Base-by-base conservation (phyloP, 2,113 vertebrate genomes). In the Taurulus bubalis region DNA sequence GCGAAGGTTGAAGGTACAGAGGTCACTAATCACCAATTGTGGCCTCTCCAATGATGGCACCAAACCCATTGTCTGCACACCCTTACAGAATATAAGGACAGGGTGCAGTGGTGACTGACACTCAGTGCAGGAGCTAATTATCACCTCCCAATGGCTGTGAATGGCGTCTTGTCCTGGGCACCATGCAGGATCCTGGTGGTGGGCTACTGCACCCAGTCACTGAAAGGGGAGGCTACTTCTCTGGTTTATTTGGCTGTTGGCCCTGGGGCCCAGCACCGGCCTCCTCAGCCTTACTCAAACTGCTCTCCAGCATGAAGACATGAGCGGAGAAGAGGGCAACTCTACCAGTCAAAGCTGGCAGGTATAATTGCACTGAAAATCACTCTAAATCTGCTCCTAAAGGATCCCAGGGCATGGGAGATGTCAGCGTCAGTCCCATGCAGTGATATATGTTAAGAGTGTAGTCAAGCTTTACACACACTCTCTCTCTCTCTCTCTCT, bases 281-380 rank as follows among this genome's bases (percentile, higher is more conserved):
- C 53, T 75, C 32, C 40, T 82, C 71, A 71, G 77, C 85, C 71
- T 69, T 62, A 80, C 64, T 70, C 80, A 71, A 86, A 51, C 85
- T 72, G 82, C 72, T 88, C 74, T 76, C 70, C 68, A 66, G 83
- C 88, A 93, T 93, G 86, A 94, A 94, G 92, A 94, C 90, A 90
- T 91, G 92, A 94, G 87, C 77, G 16, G 42, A 85, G 87, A 82
- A 79, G 77, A 92, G 87, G 92, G 91, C 86, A 92, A 89, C 92
- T 92, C 89, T 87, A 91, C 86, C 92, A 89, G 93, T 95, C 93
- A 94, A 89, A 91, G 86, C 83, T 94, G 93, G 91, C 95, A 95
- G 92, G 92, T 91, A 94, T 94, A 94, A 94, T 94, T 94, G 94
- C 93, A 93, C 90, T 93, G 94, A 94, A 94, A 95, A 95, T 95